Base-by-base conservation (phyloP, 1,140 invertebrate genomes). In the Bombus vancouverensis region DNA sequence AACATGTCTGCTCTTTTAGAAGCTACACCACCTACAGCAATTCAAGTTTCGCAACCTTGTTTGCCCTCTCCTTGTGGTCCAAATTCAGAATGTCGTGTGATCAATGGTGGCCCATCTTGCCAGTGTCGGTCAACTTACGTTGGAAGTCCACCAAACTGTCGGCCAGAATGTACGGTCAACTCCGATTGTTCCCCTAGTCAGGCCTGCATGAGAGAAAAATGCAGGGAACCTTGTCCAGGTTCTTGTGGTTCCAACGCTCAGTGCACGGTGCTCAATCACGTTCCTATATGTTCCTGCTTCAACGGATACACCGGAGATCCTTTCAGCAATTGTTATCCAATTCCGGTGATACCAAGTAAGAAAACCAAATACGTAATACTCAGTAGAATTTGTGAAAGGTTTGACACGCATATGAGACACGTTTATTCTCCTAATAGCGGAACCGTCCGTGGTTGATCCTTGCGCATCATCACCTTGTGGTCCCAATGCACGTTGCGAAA, bases 261-360 rank as follows among this genome's bases (percentile, higher is more conserved):
- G 18, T 53, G 47, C 89, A 94, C 89, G 75, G 96, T 97, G 34
- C 93, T 96, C 18, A 97, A 97, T 92, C 97, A 97, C 85, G 96
- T 96, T 81, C 96, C 97, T 22, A 96, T 96, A 79, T 97, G 97
- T 88, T 96, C 96, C 44, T 98, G 97, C 93, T 93, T 95, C 71
- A 93, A 96, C 65, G 96, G 96, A 87, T 97, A 96, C 86, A 96
- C 96, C 68, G 97, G 97, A 71, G 96, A 98, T 96, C 97, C 97
- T 75, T 97, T 97, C 86, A 95, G 94, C 53, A 96, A 92, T 71
- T 97, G 89, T n/a, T 18, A 97, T 81, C 85, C 91, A n/a, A 76
- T 9, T 5, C 68, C 88, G 0, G 39, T 92, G 83, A 72, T 70
- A 80, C 47, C 47, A 53, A 53, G 95, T 95, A 88, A 92, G 92